These are phyloP conservation scores for Crambe crambe DNA, from an alignment of 37 sponge, comb jelly and placozoan genomes.

Conservation along the genomic window DNA sequence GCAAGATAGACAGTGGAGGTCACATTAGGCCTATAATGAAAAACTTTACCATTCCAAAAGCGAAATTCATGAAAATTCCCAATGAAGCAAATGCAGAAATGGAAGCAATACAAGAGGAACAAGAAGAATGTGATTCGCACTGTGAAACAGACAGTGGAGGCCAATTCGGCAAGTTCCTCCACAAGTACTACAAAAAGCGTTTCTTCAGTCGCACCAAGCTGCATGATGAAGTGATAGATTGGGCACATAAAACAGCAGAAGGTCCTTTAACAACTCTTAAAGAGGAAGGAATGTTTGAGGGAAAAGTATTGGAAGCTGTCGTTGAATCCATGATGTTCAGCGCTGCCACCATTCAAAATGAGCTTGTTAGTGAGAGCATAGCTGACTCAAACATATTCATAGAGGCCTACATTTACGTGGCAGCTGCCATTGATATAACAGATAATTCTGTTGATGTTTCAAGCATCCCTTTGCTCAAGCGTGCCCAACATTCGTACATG, in stretches of 20 bases:
- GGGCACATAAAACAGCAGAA: background rate
- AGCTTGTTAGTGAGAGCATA: background rate
- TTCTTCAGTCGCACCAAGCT: background rate
- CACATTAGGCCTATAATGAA: too few relatives aligned
- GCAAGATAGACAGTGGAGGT: background rate
- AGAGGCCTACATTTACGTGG: slow-evolving; percentile 20
- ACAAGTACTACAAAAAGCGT: background rate
- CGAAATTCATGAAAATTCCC: background rate
- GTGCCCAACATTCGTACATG: background rate
- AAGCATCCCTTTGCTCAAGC: background rate
- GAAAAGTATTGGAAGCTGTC: slow-evolving; percentile 4
- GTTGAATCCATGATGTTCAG: slow-evolving; percentile 44
- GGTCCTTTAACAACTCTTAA: slow-evolving; percentile 11
- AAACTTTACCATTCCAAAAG: too few relatives aligned
- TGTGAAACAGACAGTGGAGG: background rate
- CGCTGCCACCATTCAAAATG: slow-evolving; percentile 46
- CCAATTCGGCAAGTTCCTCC: background rate
- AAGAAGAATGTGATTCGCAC: background rate
- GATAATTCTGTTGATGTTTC: background rate
- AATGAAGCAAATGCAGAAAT: background rate
- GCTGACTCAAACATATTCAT: slow-evolving; percentile 30
- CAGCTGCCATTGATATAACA: slow-evolving; percentile 25
- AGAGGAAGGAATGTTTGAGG: slow-evolving; percentile 13
- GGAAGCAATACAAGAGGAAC: background rate
- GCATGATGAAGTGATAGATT: background rate